A percentile compares a stretch with the other conserved stretches of the same genome.
phyloP scores from a whole-genome alignment of 2,888 invertebrate species.

The Cataglyphis albicans region DNA sequence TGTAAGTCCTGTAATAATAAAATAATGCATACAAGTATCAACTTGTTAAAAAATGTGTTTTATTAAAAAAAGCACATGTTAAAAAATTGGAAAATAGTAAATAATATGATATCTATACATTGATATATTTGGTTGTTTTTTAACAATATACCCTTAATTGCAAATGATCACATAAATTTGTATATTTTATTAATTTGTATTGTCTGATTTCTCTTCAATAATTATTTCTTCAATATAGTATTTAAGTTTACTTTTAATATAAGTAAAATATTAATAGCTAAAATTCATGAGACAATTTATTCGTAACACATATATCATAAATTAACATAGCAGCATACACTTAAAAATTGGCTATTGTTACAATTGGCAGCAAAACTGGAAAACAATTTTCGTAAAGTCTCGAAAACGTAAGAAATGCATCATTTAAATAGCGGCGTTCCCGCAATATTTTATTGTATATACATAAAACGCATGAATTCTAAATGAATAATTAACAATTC shows the following conservation, averaged over 20 bases:
- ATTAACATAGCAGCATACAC: conserved; percentile 20
- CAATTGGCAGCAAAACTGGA: neutral
- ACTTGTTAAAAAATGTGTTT: conserved; percentile 41
- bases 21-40: neutral
- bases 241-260: conserved; percentile 25
- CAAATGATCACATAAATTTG: conserved; percentile 15
- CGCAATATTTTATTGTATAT: neutral
- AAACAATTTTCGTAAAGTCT: neutral
- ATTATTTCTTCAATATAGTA: conserved; percentile 9
- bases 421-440: neutral
- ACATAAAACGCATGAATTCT: conserved; percentile 1
- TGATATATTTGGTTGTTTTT: conserved; percentile 22
- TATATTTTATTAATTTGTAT: conserved; percentile 13
- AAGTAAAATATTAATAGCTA: conserved; percentile 35
- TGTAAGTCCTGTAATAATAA: neutral
- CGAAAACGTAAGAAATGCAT: neutral
- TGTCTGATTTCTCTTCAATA: neutral
- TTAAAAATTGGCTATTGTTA: neutral
- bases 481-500: conserved; percentile 17
- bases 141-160: conserved; percentile 24
- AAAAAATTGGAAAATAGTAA: conserved; percentile 54
- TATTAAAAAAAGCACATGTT: conserved; percentile 56
- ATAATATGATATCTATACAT: conserved; percentile 26
- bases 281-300: conserved; percentile 18
- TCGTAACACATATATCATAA: conserved; percentile 13